phyloP scores from a whole-genome alignment of 2,888 invertebrate genomes.

The Hemistola chrysoprasaria region DNA sequence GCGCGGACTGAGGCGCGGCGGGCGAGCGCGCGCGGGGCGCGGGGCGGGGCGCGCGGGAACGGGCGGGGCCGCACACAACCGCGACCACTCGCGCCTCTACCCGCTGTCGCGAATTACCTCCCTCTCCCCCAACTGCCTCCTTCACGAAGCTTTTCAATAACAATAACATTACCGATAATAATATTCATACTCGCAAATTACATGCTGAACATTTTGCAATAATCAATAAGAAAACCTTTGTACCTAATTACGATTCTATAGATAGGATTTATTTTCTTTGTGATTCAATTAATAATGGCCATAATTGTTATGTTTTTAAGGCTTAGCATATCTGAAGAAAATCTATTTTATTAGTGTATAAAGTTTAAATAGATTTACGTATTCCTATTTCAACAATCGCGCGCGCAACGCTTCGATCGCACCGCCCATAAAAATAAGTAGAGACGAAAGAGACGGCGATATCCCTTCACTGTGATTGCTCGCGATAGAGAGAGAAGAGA shows the following conservation, averaged over 20 bases:
- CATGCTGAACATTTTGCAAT: no score
- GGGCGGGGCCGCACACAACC: slow-evolving; percentile 46
- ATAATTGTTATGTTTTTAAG: no score
- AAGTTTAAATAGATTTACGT: no score
- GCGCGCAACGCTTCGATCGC: slow-evolving; percentile 51
- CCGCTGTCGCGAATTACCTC: slow-evolving; percentile 61
- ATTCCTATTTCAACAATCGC: no score
- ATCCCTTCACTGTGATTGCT: slow-evolving; percentile 23
- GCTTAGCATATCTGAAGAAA: no score
- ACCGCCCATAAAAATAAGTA: slow-evolving; percentile 65
- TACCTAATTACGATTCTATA: no score
- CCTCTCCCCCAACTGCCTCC: slow-evolving; percentile 46
- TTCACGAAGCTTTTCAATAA: slow-evolving; percentile 61
- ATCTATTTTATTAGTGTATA: no score
- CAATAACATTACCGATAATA: slow-evolving; percentile 52
- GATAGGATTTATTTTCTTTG: no score
- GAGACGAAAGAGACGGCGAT: slow-evolving; percentile 56
- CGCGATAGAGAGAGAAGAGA: slow-evolving; percentile 43
- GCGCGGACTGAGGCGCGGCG: slow-evolving; percentile 70
- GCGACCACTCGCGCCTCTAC: slow-evolving; percentile 66
- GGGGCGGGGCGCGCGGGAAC: slow-evolving; percentile 48
- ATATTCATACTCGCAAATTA: slow-evolving; percentile 36
- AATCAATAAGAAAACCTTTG: no score
- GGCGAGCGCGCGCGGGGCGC: slow-evolving; percentile 52
- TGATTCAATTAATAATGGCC: no score